Evolutionary conservation across 2,113 vertebrate genomes (phyloP).

Genomic region (Nycticorax nycticorax): DNA sequence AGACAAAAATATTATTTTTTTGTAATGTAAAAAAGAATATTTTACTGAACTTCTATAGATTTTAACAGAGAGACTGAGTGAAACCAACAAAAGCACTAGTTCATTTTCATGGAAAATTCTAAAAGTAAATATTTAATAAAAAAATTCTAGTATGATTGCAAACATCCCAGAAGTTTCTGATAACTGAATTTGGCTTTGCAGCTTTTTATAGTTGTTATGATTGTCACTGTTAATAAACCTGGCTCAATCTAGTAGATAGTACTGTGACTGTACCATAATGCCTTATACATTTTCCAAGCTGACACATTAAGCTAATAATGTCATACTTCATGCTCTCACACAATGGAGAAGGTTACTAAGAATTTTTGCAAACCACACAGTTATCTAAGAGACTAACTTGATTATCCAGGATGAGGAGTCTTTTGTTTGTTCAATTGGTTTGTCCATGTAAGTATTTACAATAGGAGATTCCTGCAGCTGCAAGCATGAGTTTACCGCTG

Average conservation of each 20-base stretch:
- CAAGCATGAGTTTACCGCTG: neutral
- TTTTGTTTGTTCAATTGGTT: conserved; percentile 31
- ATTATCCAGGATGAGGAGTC: neutral
- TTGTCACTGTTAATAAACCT: conserved; percentile 46
- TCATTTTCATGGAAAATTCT: neutral
- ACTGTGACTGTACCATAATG: conserved; percentile 4
- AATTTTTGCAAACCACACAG: neutral
- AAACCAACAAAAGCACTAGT: neutral
- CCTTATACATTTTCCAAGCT: neutral
- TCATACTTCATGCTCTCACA: neutral
- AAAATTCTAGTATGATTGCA: neutral
- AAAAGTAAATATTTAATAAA: neutral
- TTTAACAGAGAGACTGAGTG: neutral
- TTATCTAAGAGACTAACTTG: conserved; percentile 45
- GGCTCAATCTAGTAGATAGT: neutral
- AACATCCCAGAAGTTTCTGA: neutral
- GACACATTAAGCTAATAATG: neutral
- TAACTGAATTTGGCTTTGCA: conserved; percentile 7
- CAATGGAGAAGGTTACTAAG: neutral
- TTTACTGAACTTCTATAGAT: neutral
- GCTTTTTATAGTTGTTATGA: neutral
- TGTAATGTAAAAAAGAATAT: neutral
- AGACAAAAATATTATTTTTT: neutral
- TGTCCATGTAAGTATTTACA: neutral
- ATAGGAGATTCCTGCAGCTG: neutral